Conservation (phyloP, 2,888 invertebrate species). For the Aleiodes leptofemur region DNA sequence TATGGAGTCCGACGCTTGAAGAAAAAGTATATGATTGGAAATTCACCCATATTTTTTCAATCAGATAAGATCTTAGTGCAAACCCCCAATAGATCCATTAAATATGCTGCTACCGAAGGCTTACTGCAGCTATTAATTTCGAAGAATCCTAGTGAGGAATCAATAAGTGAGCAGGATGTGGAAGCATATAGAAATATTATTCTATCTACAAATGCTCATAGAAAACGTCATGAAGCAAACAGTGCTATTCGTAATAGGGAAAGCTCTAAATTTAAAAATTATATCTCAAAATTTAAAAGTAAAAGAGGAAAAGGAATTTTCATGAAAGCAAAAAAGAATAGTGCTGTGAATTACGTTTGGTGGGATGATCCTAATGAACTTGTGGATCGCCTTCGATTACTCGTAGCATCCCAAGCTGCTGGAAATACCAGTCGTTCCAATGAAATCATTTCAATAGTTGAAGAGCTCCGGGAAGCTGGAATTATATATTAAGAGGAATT, state of each 20-base stretch:
- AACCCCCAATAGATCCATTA: background rate
- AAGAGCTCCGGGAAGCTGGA: conserved; percentile 25
- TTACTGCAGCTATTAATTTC: background rate
- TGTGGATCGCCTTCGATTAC: background rate
- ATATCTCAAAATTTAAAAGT: background rate
- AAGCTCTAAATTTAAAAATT: background rate
- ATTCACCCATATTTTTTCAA: background rate
- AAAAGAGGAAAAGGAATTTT: no score
- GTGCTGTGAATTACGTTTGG: background rate
- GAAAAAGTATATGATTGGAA: background rate
- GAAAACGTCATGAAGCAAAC: background rate
- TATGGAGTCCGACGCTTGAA: background rate
- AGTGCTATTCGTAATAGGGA: background rate
- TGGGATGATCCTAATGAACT: conserved; percentile 34
- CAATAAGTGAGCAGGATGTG: background rate
- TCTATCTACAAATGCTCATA: conserved; percentile 17
- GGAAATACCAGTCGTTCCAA: conserved; percentile 8
- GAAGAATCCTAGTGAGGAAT: no score
- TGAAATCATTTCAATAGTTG: conserved; percentile 14
- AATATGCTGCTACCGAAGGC: background rate
- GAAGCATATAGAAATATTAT: conserved; percentile 19
- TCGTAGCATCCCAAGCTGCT: background rate
- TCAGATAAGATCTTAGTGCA: background rate
- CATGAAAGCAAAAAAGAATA: background rate
- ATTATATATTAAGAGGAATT: conserved; percentile 18